A percentile compares a stretch with the other conserved stretches of the same genome.
These are phyloP conservation scores for Canis aureus DNA, from an alignment of 2,113 vertebrate species.

Conservation along the genomic window DNA sequence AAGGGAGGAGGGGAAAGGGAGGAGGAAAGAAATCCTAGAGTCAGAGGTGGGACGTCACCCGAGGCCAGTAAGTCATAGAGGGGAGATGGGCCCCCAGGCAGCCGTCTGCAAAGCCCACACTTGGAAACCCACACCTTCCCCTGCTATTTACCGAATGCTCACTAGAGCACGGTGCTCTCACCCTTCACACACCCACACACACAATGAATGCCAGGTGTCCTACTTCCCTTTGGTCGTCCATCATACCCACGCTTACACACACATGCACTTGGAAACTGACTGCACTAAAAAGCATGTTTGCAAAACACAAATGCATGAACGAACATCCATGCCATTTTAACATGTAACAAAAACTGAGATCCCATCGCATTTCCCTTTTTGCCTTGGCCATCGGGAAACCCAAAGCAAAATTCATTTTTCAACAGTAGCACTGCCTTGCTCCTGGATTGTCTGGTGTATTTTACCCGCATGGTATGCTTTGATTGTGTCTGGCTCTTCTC, in stretches of 20 bases:
- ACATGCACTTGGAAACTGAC: not conserved
- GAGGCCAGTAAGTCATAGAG: not conserved
- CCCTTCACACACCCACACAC: not conserved
- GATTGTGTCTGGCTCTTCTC: not conserved
- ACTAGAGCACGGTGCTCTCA: rapidly evolving
- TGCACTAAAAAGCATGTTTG: not conserved
- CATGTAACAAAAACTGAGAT: not conserved
- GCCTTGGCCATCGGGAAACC: not conserved
- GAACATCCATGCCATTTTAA: not conserved
- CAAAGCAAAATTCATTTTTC: constrained; percentile 15
- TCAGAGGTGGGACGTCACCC: not conserved
- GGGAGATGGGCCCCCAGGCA: not conserved
- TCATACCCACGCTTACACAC: not conserved
- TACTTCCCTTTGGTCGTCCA: not conserved
- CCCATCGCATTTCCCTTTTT: not conserved
- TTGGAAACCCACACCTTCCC: not conserved
- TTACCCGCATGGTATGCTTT: not conserved
- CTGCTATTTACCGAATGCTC: too few relatives aligned
- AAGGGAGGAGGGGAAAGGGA: too few relatives aligned
- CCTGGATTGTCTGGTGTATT: not conserved
- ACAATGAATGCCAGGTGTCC: rapidly evolving
- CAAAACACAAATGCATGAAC: not conserved
- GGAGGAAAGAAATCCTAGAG: not conserved
- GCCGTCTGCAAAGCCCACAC: not conserved
- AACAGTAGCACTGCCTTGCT: not conserved